Conservation (phyloP, 2,797 vertebrate species). For the Macropodus opercularis region DNA sequence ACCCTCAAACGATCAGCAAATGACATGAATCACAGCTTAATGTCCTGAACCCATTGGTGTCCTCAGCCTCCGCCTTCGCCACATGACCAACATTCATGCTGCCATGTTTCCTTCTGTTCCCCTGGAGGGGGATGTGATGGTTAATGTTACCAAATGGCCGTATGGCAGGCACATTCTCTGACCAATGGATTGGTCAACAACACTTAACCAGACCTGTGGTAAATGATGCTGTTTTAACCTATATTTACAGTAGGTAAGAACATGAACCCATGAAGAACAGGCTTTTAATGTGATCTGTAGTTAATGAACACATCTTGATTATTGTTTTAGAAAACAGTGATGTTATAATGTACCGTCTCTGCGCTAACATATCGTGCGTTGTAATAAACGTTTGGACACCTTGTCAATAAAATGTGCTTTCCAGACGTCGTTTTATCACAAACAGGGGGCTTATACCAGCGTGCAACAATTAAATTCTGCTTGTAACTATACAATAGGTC, state of each 20-base stretch:
- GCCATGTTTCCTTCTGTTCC: conserved; percentile 65
- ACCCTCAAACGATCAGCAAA: too few species aligned
- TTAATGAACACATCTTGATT: too few species aligned
- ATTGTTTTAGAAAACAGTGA: not conserved
- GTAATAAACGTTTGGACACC: too few species aligned
- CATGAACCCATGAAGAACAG: not conserved
- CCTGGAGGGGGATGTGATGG: conserved; percentile 60
- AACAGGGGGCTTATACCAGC: conserved; percentile 2
- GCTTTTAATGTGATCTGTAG: not conserved
- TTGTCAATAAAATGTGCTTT: conserved; percentile 17
- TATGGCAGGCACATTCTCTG: too few species aligned
- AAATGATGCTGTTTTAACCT: too few species aligned
- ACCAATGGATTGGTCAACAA: too few species aligned
- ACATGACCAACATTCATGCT: conserved; percentile 58
- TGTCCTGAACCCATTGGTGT: conserved; percentile 41
- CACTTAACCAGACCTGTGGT: too few species aligned
- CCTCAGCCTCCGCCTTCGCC: conserved; percentile 37
- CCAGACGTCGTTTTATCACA: conserved; percentile 5
- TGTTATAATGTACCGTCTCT: not conserved
- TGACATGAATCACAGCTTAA: conserved; percentile 38
- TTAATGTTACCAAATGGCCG: conserved; percentile 26
- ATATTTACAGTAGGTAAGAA: too few species aligned
- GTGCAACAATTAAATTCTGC: conserved; percentile 30
- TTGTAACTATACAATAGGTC: conserved; percentile 3
- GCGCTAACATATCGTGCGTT: too few species aligned